Evolutionary conservation across 2,888 invertebrate species (phyloP).

Genomic region (Melanostoma mellinum): DNA sequence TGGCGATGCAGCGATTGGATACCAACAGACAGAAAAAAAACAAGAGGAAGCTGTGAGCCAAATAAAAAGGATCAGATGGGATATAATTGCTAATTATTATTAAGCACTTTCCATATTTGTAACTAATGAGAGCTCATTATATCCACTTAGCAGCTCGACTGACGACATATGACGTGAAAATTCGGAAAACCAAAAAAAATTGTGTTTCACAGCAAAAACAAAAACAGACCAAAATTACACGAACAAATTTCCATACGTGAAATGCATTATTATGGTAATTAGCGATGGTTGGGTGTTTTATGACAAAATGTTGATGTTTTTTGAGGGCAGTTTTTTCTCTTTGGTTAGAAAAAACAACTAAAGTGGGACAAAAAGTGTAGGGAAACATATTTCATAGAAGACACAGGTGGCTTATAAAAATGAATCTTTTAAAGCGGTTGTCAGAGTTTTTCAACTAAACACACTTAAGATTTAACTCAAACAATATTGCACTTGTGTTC

Average conservation of each 20-base stretch:
- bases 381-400: too few relatives aligned
- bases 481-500: too few relatives aligned
- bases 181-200: slow-evolving; percentile 56
- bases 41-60: not conserved
- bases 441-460: too few relatives aligned
- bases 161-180: slow-evolving; percentile 72
- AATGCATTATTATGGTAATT: slow-evolving; percentile 71
- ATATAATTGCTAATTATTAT: slow-evolving; percentile 71
- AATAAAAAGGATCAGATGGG: slow-evolving; percentile 72
- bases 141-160: slow-evolving; percentile 73
- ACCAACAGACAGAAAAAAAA: too few relatives aligned
- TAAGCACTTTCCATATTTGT: slow-evolving; percentile 72
- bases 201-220: not conserved
- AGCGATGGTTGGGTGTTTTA: slow-evolving; percentile 25
- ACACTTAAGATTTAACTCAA: too few relatives aligned
- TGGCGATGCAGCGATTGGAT: slow-evolving; percentile 11
- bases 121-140: slow-evolving; percentile 71
- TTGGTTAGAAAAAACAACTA: too few relatives aligned
- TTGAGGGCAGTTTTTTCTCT: slow-evolving; percentile 12
- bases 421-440: too few relatives aligned
- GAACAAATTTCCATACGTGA: slow-evolving; percentile 67
- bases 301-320: slow-evolving; percentile 39
- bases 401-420: too few relatives aligned
- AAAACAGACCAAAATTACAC: not conserved
- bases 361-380: too few relatives aligned